Percentiles rank a stretch among this genome's conserved stretches.
Conservation (phyloP, 2,888 invertebrate species). For the Byasa hedistus region DNA sequence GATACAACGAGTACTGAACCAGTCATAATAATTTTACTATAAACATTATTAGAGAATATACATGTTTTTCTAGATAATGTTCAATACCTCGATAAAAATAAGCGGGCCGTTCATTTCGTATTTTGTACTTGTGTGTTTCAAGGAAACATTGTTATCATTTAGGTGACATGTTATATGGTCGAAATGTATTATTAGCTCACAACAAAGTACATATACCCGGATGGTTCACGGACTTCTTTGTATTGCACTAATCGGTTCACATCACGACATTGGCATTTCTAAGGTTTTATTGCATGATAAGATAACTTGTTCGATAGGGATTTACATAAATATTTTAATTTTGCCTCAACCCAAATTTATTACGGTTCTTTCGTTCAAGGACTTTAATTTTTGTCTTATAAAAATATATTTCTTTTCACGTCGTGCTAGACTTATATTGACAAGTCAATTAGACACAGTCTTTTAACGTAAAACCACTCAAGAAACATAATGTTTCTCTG, state of each 20-base stretch:
- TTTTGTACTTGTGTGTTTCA: constrained; percentile 11
- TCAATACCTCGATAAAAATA: background rate
- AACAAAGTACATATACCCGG: constrained; percentile 11
- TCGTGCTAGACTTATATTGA: background rate
- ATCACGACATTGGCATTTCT: background rate
- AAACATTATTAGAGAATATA: background rate
- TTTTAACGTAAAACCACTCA: background rate
- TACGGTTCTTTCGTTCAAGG: background rate
- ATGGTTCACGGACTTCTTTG: constrained; percentile 7
- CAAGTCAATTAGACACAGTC: background rate
- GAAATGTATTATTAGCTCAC: constrained; percentile 11
- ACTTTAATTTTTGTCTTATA: too few relatives aligned
- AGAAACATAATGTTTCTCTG: background rate
- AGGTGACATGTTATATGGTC: constrained; percentile 17
- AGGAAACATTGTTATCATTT: constrained; percentile 20
- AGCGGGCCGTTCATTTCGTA: background rate
- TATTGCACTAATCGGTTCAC: background rate
- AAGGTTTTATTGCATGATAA: background rate
- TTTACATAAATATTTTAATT: constrained; percentile 3
- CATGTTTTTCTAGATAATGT: background rate
- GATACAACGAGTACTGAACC: background rate
- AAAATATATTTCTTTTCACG: background rate
- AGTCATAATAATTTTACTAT: background rate
- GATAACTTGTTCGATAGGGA: background rate
- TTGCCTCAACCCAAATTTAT: background rate